Base-by-base conservation (phyloP, 1,140 invertebrate species). In the Aphelenchoides avenae region DNA sequence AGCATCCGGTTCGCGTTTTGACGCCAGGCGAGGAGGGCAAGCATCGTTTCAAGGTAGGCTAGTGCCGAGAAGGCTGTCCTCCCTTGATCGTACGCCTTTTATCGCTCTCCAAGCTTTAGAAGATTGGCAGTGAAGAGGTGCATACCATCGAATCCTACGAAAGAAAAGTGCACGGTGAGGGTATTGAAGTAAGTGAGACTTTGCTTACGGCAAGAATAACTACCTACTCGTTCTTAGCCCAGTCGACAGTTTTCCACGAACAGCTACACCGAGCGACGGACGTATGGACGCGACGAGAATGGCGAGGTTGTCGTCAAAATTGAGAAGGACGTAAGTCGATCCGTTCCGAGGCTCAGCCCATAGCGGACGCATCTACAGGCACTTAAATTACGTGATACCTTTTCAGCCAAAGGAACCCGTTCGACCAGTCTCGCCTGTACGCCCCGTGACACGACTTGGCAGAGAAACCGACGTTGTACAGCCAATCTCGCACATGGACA, bases 211-310 rank as follows among this genome's bases (percentile, higher is more conserved):
- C 15, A 15, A 43, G n/a, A n/a, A 39, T 13, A 40, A 40, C 22
- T 13, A 29, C 24, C 18, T 20, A 46, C 18, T 15, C 15, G 18
- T 22, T 49, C 43, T 52, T 18, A 60, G 58, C 42, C 59, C 34
- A 52, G 26, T 46, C 47, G 47, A 24, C 22, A 51, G 31, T 62
- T 53, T 46, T 62, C 60, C 22, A 52, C 46, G 30, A 62, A 62
- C 36, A 20, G 50, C 24, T 62, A 52, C 34, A 62, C 59, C 13
- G 60, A 62, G 29, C 22, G 60, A 30, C 33, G 60, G 22, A 62
- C 60, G 5, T 62, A 44, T 34, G 60, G 60, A 15, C 34, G 59
- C 13, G 60, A 62, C 42, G 58, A 62, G 42, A 62, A 62, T 53
- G 60, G 60, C 9, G 60, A 62, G 24, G 33, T 62, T n/a, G 47